Percentiles rank a stretch among this genome's conserved stretches.
Evolutionary conservation across 1,140 invertebrate species (phyloP).

Genomic region (Ephestia elutella): DNA sequence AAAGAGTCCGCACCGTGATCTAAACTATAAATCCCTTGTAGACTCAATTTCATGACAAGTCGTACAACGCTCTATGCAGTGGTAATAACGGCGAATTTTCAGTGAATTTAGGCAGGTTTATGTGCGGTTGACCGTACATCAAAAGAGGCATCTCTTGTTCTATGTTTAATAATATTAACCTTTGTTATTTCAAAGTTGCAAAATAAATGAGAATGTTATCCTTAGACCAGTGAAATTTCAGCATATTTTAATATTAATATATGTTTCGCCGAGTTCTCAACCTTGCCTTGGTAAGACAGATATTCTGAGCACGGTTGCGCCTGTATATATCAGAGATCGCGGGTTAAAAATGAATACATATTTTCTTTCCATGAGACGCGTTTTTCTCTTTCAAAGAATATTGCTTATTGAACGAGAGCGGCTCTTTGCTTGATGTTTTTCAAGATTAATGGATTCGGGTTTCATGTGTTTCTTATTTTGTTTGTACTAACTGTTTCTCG

Average conservation of each 20-base stretch:
- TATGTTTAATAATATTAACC: not conserved
- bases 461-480: too few species aligned
- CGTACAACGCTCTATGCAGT: too few species aligned
- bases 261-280: not conserved
- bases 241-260: slow-evolving; percentile 1
- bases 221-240: not conserved
- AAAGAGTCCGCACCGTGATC: not conserved
- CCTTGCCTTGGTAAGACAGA: not conserved
- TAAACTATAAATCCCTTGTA: too few species aligned
- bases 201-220: not conserved
- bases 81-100: too few species aligned
- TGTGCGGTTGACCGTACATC: too few species aligned
- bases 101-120: too few species aligned
- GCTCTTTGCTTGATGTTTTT: too few species aligned
- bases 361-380: not conserved
- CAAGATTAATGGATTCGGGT: too few species aligned
- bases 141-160: too few species aligned
- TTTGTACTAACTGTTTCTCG: too few species aligned
- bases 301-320: not conserved
- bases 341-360: not conserved
- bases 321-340: not conserved
- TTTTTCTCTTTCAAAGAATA: not conserved
- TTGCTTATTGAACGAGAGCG: not conserved
- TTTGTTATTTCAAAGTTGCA: not conserved
- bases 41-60: too few species aligned